Base-by-base conservation (phyloP, 1,140 invertebrate genomes). In the Agrypnia vestita region DNA sequence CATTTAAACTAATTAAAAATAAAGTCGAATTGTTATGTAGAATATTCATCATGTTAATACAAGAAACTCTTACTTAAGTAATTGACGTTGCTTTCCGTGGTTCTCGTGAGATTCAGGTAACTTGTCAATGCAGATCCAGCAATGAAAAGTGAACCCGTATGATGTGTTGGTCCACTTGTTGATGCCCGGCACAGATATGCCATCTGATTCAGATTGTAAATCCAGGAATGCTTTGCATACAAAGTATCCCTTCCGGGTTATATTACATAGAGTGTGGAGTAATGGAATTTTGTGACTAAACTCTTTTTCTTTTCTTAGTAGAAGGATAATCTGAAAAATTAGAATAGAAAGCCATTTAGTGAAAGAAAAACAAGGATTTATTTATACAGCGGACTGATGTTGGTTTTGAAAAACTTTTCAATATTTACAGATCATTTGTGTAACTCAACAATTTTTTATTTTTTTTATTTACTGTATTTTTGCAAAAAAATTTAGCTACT, bases 121-220 rank as follows among this genome's bases (percentile, higher is more conserved):
- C 44, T 85, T 84, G 83, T 91, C 90, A 15, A 93, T 86, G 56
- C 91, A 88, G 8, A 93, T 79, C 86, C 92, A 92, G 35, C 90
- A 86, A 82, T 93, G 92, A 80, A 93, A 92, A 21, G 89, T 90
- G 80, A 93, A 92, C 51, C 91, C 91, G 84, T 91, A 92, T 0
- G 90, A 89, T 10, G 91, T 91, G 11, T 91, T 89, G 67, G 87
- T 90, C 91, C 88, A 92, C 83, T 91, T 90, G 9, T 85, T 85
- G 35, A 91, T 89, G 56, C 88, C 87, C 4, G 90, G 86, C 35
- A 93, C 86, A 17, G 83, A 84, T 69, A 93, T 91, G 3, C 91
- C 91, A 86, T 93, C 90, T 61, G 84, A 64, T 10, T 86, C 84
- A 15, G 89, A 85, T 76, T 91, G 89, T 15, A 93, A 87, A 80